Conservation (phyloP, 2,113 vertebrate species). For the Regulus satrapa region DNA sequence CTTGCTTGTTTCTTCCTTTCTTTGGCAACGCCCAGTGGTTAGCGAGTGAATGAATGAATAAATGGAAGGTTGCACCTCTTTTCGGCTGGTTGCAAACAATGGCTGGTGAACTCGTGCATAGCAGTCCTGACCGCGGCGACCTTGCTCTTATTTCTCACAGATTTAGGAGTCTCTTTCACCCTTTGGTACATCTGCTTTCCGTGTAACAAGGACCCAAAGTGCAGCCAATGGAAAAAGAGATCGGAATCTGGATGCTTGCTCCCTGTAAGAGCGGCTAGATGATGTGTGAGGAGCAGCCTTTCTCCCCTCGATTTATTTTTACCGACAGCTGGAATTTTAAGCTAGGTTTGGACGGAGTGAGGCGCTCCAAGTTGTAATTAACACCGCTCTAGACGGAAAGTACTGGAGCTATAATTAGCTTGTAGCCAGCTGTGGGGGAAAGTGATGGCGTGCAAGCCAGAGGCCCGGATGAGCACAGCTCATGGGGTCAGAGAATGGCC, state of each 20-base stretch:
- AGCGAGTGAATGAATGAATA: background rate
- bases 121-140: background rate
- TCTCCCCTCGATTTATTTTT: background rate
- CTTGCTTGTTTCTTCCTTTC: background rate
- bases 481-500: background rate
- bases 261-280: background rate
- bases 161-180: background rate
- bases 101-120: background rate
- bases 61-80: background rate
- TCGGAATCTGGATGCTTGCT: background rate
- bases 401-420: background rate
- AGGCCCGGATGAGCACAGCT: background rate
- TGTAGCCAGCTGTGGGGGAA: background rate
- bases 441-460: background rate
- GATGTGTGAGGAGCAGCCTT: background rate
- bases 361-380: background rate
- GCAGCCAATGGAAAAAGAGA: background rate
- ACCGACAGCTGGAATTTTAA: background rate
- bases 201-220: too few species aligned
- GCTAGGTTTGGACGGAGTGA: background rate
- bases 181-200: background rate
- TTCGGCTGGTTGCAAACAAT: conserved; percentile 10
- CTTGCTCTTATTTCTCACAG: background rate
- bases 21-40: background rate
- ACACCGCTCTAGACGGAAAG: background rate